Evolutionary conservation across 2,888 invertebrate species (phyloP).

Genomic region (Eristalis tenax): DNA sequence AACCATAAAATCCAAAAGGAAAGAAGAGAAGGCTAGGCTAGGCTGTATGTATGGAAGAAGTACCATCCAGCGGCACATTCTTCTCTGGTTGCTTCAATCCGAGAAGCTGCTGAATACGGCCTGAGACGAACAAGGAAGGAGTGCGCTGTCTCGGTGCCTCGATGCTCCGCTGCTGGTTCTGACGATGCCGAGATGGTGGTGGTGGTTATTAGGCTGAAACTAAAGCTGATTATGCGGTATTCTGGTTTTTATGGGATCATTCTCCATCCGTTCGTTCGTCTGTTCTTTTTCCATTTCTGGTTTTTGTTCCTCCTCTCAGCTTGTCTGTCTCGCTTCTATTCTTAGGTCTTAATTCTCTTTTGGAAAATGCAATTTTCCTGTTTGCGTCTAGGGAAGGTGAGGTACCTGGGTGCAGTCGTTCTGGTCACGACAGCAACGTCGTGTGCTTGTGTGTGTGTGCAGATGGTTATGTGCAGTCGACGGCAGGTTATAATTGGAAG

Average conservation of each 20-base stretch:
- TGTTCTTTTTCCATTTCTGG: conserved; percentile 1
- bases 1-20: conserved; percentile 58
- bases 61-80: conserved; percentile 43
- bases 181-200: not conserved
- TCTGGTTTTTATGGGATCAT: conserved; percentile 69
- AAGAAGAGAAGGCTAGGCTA: conserved; percentile 23
- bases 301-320: conserved; percentile 5
- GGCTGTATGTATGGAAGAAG: conserved; percentile 33
- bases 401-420: conserved; percentile 46
- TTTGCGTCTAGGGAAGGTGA: not conserved
- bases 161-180: not conserved
- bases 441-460: conserved; percentile 15
- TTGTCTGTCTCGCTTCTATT: conserved; percentile 40
- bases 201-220: conserved; percentile 67
- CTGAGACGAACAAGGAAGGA: conserved; percentile 39
- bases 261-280: conserved; percentile 33
- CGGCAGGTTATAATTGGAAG: conserved; percentile 26
- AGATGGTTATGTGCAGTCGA: not conserved
- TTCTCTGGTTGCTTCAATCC: conserved; percentile 56
- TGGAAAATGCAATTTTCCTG: conserved; percentile 54
- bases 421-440: not conserved
- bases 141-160: not conserved
- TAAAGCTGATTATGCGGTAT: conserved; percentile 70
- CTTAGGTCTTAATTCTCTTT: conserved; percentile 31
- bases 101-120: conserved; percentile 28